Conservation (phyloP, 2,113 vertebrate genomes). For the Nettapus auritus region DNA sequence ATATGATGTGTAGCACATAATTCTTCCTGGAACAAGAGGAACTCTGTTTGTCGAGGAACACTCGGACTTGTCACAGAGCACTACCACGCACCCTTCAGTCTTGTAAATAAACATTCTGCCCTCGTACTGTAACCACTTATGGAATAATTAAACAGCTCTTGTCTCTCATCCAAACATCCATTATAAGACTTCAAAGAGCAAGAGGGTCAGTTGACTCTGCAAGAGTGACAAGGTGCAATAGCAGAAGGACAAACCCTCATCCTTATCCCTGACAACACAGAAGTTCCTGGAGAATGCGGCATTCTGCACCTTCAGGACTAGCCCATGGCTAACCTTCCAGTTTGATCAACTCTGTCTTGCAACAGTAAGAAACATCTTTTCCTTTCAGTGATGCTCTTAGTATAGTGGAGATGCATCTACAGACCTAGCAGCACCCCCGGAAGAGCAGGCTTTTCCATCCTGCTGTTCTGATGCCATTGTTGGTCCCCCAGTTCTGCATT, state of each 20-base stretch:
- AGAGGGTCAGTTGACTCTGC: neutral
- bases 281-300: neutral
- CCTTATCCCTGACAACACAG: neutral
- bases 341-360: neutral
- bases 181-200: neutral
- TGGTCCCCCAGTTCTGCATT: neutral
- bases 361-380: neutral
- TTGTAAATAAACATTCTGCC: slow-evolving; percentile 31
- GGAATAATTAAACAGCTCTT: slow-evolving; percentile 12
- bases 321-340: neutral
- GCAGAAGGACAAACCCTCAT: neutral
- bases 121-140: slow-evolving; percentile 13
- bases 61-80: slow-evolving; percentile 1
- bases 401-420: neutral
- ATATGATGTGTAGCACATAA: neutral
- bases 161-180: slow-evolving; percentile 39
- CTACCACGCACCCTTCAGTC: neutral
- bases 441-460: neutral
- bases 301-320: neutral
- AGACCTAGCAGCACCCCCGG: neutral
- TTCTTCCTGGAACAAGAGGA: neutral
- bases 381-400: neutral
- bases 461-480: neutral
- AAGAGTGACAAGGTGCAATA: neutral
- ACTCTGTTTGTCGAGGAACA: neutral